Conservation (phyloP, 2,888 invertebrate genomes). For the Achlya flavicornis region DNA sequence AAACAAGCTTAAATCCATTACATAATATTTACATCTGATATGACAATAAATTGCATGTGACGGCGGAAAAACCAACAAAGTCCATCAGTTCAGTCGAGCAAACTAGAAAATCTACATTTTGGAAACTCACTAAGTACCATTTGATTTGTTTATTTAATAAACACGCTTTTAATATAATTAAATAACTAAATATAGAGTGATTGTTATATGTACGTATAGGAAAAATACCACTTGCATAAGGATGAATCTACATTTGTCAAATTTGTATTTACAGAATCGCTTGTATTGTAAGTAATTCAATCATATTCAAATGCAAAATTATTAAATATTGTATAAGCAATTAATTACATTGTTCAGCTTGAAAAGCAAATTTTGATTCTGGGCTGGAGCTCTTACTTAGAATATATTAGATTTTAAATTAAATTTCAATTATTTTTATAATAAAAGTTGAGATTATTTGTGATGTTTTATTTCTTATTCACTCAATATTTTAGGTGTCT, state of each 20-base stretch:
- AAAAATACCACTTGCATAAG: neutral
- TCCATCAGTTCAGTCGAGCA: no score
- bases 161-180: neutral
- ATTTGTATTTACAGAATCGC: slow-evolving; percentile 5
- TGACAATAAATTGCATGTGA: no score
- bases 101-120: no score
- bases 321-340: slow-evolving; percentile 12
- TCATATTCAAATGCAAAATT: slow-evolving; percentile 1
- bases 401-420: slow-evolving; percentile 61
- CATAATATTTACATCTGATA: no score
- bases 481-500: neutral
- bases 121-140: neutral
- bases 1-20: no score
- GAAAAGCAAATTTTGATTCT: slow-evolving; percentile 69
- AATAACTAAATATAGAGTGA: neutral
- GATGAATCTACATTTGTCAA: neutral
- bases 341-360: slow-evolving; percentile 57
- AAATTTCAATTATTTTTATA: slow-evolving; percentile 81
- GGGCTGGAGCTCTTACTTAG: slow-evolving; percentile 68
- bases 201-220: neutral
- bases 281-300: neutral
- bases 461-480: slow-evolving; percentile 36
- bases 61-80: no score
- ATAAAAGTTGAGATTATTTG: slow-evolving; percentile 55
- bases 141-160: neutral